Evolutionary conservation across 1,140 invertebrate species (phyloP).

Genomic region (Asbolus verrucosus): DNA sequence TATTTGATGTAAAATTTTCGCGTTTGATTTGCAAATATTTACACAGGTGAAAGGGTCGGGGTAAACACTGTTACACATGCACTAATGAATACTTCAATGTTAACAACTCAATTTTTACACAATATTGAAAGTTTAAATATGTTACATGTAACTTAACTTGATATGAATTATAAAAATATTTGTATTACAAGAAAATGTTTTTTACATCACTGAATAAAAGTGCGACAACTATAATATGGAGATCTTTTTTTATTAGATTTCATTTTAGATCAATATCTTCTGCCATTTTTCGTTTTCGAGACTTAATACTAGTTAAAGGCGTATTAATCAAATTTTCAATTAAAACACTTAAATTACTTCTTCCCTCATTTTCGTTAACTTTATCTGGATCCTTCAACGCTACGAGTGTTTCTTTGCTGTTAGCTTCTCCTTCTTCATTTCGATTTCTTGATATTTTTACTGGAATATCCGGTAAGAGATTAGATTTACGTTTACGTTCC

Average conservation of each 20-base stretch:
- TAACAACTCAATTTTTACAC: no score
- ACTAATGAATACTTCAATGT: no score
- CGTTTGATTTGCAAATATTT: no score
- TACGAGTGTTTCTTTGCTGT: conserved; percentile 13
- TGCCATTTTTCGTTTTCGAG: conserved; percentile 57
- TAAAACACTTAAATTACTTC: conserved; percentile 40
- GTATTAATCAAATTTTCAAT: conserved; percentile 51
- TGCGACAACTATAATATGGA: conserved; percentile 5
- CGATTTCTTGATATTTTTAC: conserved; percentile 51
- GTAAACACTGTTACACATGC: no score
- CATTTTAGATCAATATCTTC: conserved; percentile 58
- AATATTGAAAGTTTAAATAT: no score
- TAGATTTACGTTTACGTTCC: conserved; percentile 61
- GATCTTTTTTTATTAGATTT: neutral
- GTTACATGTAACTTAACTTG: no score
- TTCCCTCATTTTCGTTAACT: conserved; percentile 6
- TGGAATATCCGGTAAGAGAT: conserved; percentile 54
- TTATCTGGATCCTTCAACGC: conserved; percentile 35
- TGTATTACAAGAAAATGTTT: neutral
- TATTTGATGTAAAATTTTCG: no score
- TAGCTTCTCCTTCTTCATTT: conserved; percentile 36
- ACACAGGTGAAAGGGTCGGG: no score
- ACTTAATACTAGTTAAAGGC: conserved; percentile 48
- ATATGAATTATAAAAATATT: no score
- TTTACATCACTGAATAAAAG: conserved; percentile 2